These are phyloP conservation scores for Neelides folsomi DNA, from an alignment of 2,888 invertebrate genomes.

Conservation along the genomic window DNA sequence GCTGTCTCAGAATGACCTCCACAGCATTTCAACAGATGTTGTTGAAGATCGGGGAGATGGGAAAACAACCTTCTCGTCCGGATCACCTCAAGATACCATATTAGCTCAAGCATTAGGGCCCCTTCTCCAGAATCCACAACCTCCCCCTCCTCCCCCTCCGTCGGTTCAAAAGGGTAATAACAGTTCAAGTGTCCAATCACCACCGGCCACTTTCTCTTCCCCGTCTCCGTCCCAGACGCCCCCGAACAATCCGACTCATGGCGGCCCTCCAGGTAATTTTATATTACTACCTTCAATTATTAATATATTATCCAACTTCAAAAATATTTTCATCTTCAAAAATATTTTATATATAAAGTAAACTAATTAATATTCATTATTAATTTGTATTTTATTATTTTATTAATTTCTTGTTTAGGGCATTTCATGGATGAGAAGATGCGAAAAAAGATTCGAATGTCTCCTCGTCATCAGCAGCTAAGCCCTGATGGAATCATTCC, in stretches of 20 bases:
- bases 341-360: too few relatives aligned
- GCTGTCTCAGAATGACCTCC: slow-evolving; percentile 33
- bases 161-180: slow-evolving; percentile 22
- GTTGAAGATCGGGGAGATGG: slow-evolving; percentile 23
- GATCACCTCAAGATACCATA: slow-evolving; percentile 30
- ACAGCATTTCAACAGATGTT: slow-evolving; percentile 33
- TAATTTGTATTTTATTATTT: too few relatives aligned
- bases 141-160: slow-evolving; percentile 21
- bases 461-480: slow-evolving; percentile 28
- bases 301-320: background rate
- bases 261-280: slow-evolving; percentile 14
- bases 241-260: slow-evolving; percentile 24
- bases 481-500: slow-evolving; percentile 31
- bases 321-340: background rate
- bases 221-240: slow-evolving; percentile 37
- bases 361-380: too few relatives aligned
- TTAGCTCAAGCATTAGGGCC: slow-evolving; percentile 33
- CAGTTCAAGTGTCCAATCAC: slow-evolving; percentile 34
- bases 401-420: slow-evolving; percentile 18
- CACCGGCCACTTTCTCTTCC: slow-evolving; percentile 42
- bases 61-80: slow-evolving; percentile 14
- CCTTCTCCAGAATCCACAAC: slow-evolving; percentile 27
- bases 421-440: slow-evolving; percentile 29
- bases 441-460: slow-evolving; percentile 31
- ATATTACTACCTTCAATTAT: background rate